Evolutionary conservation across 2,888 invertebrate genomes (phyloP).

Genomic region (Cecidostiba fungosa): DNA sequence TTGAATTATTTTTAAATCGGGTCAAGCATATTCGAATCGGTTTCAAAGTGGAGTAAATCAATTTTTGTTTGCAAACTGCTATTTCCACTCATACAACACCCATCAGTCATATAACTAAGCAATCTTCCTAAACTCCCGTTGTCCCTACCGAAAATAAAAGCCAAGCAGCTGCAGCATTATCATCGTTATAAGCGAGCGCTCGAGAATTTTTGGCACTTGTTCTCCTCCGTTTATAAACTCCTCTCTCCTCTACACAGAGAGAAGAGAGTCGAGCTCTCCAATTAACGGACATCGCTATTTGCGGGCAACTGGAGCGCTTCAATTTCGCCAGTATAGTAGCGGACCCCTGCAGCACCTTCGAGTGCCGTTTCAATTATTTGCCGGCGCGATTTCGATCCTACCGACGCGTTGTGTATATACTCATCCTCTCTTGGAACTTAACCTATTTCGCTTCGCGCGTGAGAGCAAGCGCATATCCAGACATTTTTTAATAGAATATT

Average conservation of each 20-base stretch:
- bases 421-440: constrained; percentile 32
- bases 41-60: neutral
- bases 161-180: neutral
- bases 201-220: neutral
- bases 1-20: constrained; percentile 44
- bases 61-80: neutral
- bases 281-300: constrained; percentile 52
- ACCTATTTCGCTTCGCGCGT: constrained; percentile 49
- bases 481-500: constrained; percentile 52
- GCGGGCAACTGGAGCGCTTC: constrained; percentile 51
- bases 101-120: neutral
- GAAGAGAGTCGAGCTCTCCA: constrained; percentile 38
- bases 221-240: neutral
- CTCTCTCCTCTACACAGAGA: too few species aligned
- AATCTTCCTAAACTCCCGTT: neutral
- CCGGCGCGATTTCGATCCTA: constrained; percentile 7
- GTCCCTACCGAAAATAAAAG: neutral
- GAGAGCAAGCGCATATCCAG: neutral
- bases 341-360: neutral
- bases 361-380: constrained; percentile 51
- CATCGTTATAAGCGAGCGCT: neutral
- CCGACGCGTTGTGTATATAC: too few species aligned
- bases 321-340: constrained; percentile 32
- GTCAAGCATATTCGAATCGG: neutral
- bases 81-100: neutral